A percentile compares a stretch with the other conserved stretches of the same genome.
Conservation (phyloP, 2,113 vertebrate genomes). For the Miniopterus natalensis region DNA sequence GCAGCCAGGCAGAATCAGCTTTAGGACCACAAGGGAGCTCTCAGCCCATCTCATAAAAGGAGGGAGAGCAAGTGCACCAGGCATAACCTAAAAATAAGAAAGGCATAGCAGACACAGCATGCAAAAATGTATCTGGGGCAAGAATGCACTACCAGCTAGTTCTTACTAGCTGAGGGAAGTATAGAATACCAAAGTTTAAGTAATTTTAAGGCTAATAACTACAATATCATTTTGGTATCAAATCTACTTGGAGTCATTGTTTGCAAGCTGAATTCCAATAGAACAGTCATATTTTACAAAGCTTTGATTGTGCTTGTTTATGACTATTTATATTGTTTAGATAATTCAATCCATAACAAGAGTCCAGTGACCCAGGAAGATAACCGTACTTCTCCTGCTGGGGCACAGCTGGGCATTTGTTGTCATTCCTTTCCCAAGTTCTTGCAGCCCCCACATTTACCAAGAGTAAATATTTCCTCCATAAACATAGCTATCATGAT, state of each 20-base stretch:
- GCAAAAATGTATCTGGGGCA: background rate
- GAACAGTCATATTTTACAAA: background rate
- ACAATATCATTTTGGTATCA: background rate
- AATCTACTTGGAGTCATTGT: background rate
- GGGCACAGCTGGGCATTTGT: background rate
- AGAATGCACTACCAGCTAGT: background rate
- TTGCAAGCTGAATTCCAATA: background rate
- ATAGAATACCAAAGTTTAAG: background rate
- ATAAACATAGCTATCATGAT: slow-evolving; percentile 26
- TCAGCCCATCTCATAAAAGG: background rate
- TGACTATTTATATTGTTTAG: background rate
- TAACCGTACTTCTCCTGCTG: background rate
- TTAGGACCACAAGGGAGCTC: too few relatives aligned
- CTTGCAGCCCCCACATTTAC: background rate
- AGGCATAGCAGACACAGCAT: fast-evolving
- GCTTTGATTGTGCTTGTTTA: background rate
- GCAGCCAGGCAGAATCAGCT: fast-evolving
- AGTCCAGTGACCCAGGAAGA: background rate
- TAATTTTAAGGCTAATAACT: background rate
- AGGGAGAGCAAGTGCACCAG: background rate
- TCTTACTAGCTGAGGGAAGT: background rate
- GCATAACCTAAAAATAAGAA: background rate
- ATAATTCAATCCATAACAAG: background rate
- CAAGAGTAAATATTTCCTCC: slow-evolving; percentile 28
- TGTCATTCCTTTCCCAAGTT: background rate